Base-by-base conservation (phyloP, 2,797 vertebrate genomes). In the Sarcoramphus papa region DNA sequence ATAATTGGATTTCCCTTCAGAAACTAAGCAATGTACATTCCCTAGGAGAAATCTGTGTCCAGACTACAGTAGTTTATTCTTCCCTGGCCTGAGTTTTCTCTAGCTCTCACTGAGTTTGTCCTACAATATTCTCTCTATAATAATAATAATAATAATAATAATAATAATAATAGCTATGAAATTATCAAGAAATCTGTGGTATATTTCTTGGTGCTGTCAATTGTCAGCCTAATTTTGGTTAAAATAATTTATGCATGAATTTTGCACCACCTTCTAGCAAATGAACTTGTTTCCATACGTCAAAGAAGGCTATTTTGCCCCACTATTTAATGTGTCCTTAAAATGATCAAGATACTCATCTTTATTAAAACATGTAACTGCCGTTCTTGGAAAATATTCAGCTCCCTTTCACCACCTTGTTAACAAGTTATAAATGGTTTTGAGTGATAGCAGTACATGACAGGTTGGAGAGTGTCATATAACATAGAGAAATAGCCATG, bases 191-290 rank as follows among this genome's bases (percentile, higher is more conserved):
- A 70, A 88, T 75, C 14, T 74, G 23, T 53, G 31, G 14, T 9
- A 19, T 15, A 12, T 68, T 53, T 76, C 56, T 92, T 85, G 16
- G 27, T 57, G 37, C 54, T 83, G 35, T 56, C 45, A 81, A 37
- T 51, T 54, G 15, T 65, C 78, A 74, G 47, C 13, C 15, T 90
- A 35, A 65, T 63, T 94, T 79, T 84, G 7, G 5, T 33, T 70
- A 56, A 76, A 93, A 54, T 37, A 30, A 73, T 57, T 68, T 68
- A 43, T 74, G 6, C 15, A 53, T 73, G 9, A 80, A 70, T 93
- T 97, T 92, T 95, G 75, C 93, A 95, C 85, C 94, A 95, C 75
- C 82, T 97, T 81, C 95, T 97, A 92, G 72, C 64, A 96, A 92
- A 93, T 40, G 12, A 65, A 25, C 23, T 65, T 57, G 28, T 59